Evolutionary conservation across 92 coral and sea anemone species (phyloP), one percentile per base, ranked within the genome.

Genomic region (Anthopleura xanthogrammica): DNA sequence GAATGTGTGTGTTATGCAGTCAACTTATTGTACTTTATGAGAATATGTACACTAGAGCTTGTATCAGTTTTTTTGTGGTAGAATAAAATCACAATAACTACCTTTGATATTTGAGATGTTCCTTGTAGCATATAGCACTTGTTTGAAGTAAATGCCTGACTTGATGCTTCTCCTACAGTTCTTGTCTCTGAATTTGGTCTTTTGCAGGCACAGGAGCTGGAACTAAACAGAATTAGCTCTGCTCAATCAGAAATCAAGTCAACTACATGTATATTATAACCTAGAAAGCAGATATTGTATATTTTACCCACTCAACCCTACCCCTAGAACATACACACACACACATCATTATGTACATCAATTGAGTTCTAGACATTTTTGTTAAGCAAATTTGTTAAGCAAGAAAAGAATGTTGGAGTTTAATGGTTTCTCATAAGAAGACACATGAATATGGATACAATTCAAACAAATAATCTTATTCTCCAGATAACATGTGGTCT

Each of bases 31-130:
- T 46, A 5, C 9, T 29, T 29, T 29, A 29, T 29, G 36, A 29
- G 9, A 46, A 46, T 5, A 46, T 46, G 5, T 9, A 5, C 9
- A 46, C 50, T 46, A 46, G 9, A 46, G 7, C 50, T 46, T 46
- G 50, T 46, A 46, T 46, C 3, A 0, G 3, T 2, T 46, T 9
- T 46, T 46, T 46, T 5, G 5, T 46, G 50, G 60, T 19, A 56
- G 50, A 41, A 62, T 23, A 10, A 72, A 72, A 39, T 46, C 42
- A 36, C 17, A 20, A 14, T n/a, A 77, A 78, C 3, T 40, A 92
- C 95, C 95, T 92, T 88, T 52, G 96, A 82, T 82, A 90, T 85
- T 74, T 91, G 98, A 86, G 90, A 91, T 40, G 93, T 89, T 36
- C 89, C 85, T 60, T 93, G 98, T 16, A 93, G 86, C 58, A 93